Base-by-base conservation (phyloP, 2,888 invertebrate species). In the Fragum fragum region DNA sequence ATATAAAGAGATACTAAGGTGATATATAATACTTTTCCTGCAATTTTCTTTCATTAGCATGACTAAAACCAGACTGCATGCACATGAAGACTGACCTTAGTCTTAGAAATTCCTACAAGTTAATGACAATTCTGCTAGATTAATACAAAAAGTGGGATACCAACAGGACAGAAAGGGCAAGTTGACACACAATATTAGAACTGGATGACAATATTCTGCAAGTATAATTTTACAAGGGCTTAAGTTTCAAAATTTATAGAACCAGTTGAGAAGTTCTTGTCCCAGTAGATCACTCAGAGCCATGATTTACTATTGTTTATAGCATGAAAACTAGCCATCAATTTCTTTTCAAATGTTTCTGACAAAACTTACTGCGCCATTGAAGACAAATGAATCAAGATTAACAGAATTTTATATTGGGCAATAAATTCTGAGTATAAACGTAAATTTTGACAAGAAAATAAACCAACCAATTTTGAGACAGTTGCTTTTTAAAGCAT, bases 311-410 rank as follows among this genome's bases (percentile, higher is more conserved):
- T 32, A 32, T 28, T 11, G 61, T 61, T 61, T 61, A 61, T 61
- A 29, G 28, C 61, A 61, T 61, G 61, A 61, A 61, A 61, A 29
- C 32, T 61, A 61, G 29, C 61, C 61, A 61, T 61, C 32, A 61
- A 61, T 61, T 23, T 61, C 32, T 61, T 26, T 32, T 21, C 6
- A 32, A 61, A 61, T n/a, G 61, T 57, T 57, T 57, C 57, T 26
- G 26, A 57, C 57, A 57, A 21, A 57, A 57, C 26, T 23, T 57
- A 57, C 57, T 57, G 23, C 26, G n/a, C 28, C 18, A 29, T 28
- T 28, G n/a, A 61, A 61, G 61, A 61, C 61, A 32, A 32, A 61
- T 61, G 61, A 18, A 61, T 32, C 23, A 28, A 32, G 32, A 32
- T 29, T 32, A 32, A 61, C 29, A 21, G 26, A 32, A 61, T 26